Conservation (phyloP, 2,113 vertebrate species). For the Myrmecobius fasciatus region DNA sequence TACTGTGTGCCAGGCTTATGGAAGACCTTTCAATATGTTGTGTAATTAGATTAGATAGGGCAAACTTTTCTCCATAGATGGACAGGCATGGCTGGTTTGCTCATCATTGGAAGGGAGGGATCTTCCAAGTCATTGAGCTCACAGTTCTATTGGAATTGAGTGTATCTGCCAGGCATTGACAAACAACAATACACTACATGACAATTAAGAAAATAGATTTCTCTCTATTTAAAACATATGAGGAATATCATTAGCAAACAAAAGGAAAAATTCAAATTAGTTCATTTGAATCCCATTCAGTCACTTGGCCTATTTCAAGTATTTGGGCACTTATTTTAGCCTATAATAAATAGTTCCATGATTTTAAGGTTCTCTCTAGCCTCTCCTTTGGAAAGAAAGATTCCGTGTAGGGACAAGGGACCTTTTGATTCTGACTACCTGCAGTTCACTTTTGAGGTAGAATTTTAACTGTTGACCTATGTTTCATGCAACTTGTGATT, state of each 20-base stretch:
- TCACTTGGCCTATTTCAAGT: neutral
- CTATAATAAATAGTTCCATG: neutral
- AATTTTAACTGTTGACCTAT: neutral
- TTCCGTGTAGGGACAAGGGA: neutral
- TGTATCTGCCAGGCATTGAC: neutral
- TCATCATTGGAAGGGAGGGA: neutral
- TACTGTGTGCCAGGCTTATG: neutral
- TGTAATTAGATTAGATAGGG: too few species aligned
- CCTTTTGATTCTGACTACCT: neutral
- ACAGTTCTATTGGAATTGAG: neutral
- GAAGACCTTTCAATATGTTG: neutral
- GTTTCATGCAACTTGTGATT: neutral
- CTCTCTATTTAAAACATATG: neutral
- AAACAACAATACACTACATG: neutral
- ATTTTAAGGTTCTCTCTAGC: neutral
- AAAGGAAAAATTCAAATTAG: neutral
- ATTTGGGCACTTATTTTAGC: neutral
- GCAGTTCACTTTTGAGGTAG: neutral
- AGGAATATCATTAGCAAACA: neutral
- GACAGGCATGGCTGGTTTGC: neutral
- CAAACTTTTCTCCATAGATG: neutral
- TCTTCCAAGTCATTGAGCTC: neutral
- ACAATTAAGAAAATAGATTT: neutral
- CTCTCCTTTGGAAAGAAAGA: neutral
- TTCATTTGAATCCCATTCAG: slow-evolving; percentile 7